Base-by-base conservation (phyloP, 2,888 invertebrate species). In the Lasioglossum zephyrum region DNA sequence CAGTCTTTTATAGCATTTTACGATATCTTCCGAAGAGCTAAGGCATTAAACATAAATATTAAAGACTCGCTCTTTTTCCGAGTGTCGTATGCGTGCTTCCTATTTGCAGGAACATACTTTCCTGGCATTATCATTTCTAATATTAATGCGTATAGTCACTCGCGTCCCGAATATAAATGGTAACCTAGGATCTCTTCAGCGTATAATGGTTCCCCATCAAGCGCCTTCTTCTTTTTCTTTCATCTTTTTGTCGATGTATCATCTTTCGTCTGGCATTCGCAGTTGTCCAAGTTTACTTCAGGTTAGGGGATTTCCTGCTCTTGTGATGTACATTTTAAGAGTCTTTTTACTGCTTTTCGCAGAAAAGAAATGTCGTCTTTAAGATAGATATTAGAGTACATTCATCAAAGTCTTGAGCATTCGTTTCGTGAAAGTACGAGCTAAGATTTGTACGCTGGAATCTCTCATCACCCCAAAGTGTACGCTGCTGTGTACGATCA, bases 301-400 rank as follows among this genome's bases (percentile, higher is more conserved):
- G 16, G 31, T 18, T 18, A 18, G 6, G 31, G 63, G 16, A 31
- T 63, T 63, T 63, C 63, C 63, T 31, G 63, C 16, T 63, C 18
- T 63, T 18, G 31, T 8, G 60, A 60, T 5, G 26, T 60, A 60
- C 31, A 63, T 63, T 31, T 16, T 8, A 18, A 16, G 31, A 31
- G 31, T 63, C 36, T 18, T 31, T 26, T 6, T 31, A 18, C 31
- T 6, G 8, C 16, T 63, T 2, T 1, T 8, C 8, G 16, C 2
- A 36, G 31, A 18, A 31, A 63, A 63, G 63, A 63, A 18, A 31
- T 31, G 16, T 18, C 31, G 18, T 18, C 36, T n/a, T 57, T 57
- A 57, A n/a, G n/a, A 57, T n/a, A 57, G 57, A 11, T 57, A 57
- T 57, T n/a, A n/a, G 57, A n/a, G 57, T 57, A n/a, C 57, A n/a